These are phyloP conservation scores for Allophyes oxyacanthae DNA, from an alignment of 2,888 invertebrate species.

Conservation along the genomic window DNA sequence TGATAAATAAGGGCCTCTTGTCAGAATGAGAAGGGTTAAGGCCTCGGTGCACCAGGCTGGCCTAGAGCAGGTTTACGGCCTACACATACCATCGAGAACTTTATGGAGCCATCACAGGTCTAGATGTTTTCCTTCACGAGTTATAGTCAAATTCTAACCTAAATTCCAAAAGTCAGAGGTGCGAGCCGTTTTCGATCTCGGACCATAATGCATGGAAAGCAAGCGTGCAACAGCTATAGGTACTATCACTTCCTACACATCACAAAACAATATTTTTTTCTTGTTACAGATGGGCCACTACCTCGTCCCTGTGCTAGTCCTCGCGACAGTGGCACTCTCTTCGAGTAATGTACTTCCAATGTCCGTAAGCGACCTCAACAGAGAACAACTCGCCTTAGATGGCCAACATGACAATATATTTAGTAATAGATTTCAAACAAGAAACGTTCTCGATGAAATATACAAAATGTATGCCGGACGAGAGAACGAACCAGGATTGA, in stretches of 20 bases:
- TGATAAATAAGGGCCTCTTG: too few relatives aligned
- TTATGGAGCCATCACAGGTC: too few relatives aligned
- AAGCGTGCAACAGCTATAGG: too few relatives aligned
- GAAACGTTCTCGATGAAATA: constrained; percentile 70
- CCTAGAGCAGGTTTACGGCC: too few relatives aligned
- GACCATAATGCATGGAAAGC: too few relatives aligned
- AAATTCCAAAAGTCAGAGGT: too few relatives aligned
- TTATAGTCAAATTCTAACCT: too few relatives aligned
- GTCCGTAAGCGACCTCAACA: constrained; percentile 66
- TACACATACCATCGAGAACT: too few relatives aligned
- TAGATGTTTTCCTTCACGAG: too few relatives aligned
- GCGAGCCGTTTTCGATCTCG: too few relatives aligned
- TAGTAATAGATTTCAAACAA: constrained; percentile 72
- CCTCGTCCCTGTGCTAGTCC: constrained; percentile 74
- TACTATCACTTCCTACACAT: constrained; percentile 1
- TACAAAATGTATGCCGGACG: constrained; percentile 64
- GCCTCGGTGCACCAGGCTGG: too few relatives aligned
- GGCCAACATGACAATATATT: constrained; percentile 79
- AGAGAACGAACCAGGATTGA: constrained; percentile 42
- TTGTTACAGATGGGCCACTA: constrained; percentile 83
- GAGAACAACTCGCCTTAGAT: constrained; percentile 63
- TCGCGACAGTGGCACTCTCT: constrained; percentile 78
- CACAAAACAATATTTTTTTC: constrained; percentile 12
- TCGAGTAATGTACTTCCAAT: constrained; percentile 80
- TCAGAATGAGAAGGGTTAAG: too few relatives aligned